Evolutionary conservation across 1,140 invertebrate genomes (phyloP).

Genomic region (Calosoma granatense): DNA sequence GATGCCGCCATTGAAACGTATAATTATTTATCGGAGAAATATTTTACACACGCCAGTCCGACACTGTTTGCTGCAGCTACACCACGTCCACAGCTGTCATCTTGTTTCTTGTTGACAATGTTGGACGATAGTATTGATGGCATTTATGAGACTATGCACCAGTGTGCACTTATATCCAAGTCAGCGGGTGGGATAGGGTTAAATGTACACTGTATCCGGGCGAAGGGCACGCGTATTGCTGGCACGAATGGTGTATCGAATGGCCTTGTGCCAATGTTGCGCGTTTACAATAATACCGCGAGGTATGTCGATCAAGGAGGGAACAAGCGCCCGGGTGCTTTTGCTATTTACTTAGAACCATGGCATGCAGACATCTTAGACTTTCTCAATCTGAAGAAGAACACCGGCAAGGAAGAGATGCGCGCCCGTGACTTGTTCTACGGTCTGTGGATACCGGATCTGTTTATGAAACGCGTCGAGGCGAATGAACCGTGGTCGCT

Average conservation of each 20-base stretch:
- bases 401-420: slow-evolving; percentile 88
- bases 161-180: slow-evolving; percentile 95
- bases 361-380: slow-evolving; percentile 99
- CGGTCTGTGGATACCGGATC: slow-evolving; percentile 95
- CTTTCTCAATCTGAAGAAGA: slow-evolving; percentile 89
- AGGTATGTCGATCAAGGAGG: slow-evolving; percentile 97
- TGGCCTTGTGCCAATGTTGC: slow-evolving; percentile 94
- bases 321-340: slow-evolving; percentile 97
- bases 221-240: slow-evolving; percentile 82
- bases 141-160: slow-evolving; percentile 91
- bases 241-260: slow-evolving; percentile 94
- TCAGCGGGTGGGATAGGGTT: slow-evolving; percentile 95
- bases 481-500: slow-evolving; percentile 81
- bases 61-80: slow-evolving; percentile 96
- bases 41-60: slow-evolving; percentile 97
- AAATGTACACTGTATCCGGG: slow-evolving; percentile 93
- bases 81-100: slow-evolving; percentile 82
- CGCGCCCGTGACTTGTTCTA: slow-evolving; percentile 96
- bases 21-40: slow-evolving; percentile 89
- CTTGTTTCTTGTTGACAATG: slow-evolving; percentile 95
- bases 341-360: slow-evolving; percentile 96
- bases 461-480: slow-evolving; percentile 97
- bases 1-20: slow-evolving; percentile 94
- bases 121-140: slow-evolving; percentile 94
- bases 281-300: slow-evolving; percentile 94